A percentile compares a stretch with the other conserved stretches of the same genome.
Conservation (phyloP, 1,140 invertebrate genomes). For the Bombus impatiens region DNA sequence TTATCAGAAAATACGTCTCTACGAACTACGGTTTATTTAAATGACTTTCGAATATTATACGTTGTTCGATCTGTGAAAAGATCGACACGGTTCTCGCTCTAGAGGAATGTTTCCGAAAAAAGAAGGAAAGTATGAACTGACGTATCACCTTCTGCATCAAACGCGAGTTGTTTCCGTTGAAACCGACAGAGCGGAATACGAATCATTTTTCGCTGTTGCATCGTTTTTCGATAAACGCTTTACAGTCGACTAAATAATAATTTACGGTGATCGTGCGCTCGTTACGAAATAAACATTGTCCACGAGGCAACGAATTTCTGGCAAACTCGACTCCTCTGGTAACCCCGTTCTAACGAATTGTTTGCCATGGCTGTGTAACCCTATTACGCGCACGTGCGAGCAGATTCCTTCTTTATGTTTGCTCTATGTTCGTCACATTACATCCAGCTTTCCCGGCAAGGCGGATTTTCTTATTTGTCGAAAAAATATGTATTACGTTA, state of each 20-base stretch:
- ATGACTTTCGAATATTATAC: background rate
- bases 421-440: background rate
- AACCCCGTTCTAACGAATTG: slow-evolving; percentile 25
- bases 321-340: background rate
- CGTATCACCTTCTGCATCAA: background rate
- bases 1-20: background rate
- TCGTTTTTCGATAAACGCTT: slow-evolving; percentile 11
- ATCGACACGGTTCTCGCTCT: background rate
- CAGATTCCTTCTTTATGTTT: slow-evolving; percentile 24
- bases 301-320: background rate
- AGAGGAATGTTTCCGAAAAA: background rate
- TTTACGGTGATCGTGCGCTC: slow-evolving; percentile 20
- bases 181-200: background rate
- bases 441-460: background rate
- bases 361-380: background rate
- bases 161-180: background rate
- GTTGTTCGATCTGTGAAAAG: background rate
- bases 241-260: slow-evolving; percentile 2
- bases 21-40: background rate
- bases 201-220: background rate
- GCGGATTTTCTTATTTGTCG: background rate
- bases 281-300: slow-evolving; percentile 26
- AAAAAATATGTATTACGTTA: background rate
- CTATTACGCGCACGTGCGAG: background rate
- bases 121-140: background rate